phyloP scores from a whole-genome alignment of 2,888 invertebrate species.

The Thereva unica region DNA sequence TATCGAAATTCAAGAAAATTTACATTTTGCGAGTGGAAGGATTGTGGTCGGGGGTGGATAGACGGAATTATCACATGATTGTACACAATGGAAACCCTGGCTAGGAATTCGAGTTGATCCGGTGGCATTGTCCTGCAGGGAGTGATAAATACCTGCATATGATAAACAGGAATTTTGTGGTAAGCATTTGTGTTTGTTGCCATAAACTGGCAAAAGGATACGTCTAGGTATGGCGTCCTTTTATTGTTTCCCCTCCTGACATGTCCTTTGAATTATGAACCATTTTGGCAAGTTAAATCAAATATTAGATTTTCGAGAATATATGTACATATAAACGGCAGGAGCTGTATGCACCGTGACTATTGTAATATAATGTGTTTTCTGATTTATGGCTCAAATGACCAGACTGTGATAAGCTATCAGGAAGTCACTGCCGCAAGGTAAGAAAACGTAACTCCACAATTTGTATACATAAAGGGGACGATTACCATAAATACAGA shows the following conservation, averaged over 20 bases:
- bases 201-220: slow-evolving; percentile 17
- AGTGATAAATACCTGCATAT: slow-evolving; percentile 42
- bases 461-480: too few species aligned
- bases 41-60: slow-evolving; percentile 4
- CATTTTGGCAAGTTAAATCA: slow-evolving; percentile 39
- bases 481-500: too few species aligned
- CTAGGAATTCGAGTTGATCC: slow-evolving; percentile 30
- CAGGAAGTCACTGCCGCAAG: slow-evolving; percentile 33
- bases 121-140: slow-evolving; percentile 25
- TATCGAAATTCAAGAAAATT: slow-evolving; percentile 42
- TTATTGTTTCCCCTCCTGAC: slow-evolving; percentile 41
- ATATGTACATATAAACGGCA: slow-evolving; percentile 10
- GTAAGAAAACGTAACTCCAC: slow-evolving; percentile 17
- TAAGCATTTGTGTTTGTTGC: slow-evolving; percentile 36
- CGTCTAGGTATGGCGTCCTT: slow-evolving; percentile 38
- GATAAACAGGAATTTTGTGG: slow-evolving; percentile 42
- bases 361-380: slow-evolving; percentile 20
- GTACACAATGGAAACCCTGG: slow-evolving; percentile 38
- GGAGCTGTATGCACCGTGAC: slow-evolving; percentile 20
- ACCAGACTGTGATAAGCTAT: slow-evolving; percentile 33
- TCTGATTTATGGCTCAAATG: slow-evolving; percentile 30
- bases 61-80: slow-evolving; percentile 39
- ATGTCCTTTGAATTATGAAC: slow-evolving; percentile 41
- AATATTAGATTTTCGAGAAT: slow-evolving; percentile 38
- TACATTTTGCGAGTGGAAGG: slow-evolving; percentile 33